phyloP scores from a whole-genome alignment of 2,888 invertebrate genomes.

The Spisula solida region DNA sequence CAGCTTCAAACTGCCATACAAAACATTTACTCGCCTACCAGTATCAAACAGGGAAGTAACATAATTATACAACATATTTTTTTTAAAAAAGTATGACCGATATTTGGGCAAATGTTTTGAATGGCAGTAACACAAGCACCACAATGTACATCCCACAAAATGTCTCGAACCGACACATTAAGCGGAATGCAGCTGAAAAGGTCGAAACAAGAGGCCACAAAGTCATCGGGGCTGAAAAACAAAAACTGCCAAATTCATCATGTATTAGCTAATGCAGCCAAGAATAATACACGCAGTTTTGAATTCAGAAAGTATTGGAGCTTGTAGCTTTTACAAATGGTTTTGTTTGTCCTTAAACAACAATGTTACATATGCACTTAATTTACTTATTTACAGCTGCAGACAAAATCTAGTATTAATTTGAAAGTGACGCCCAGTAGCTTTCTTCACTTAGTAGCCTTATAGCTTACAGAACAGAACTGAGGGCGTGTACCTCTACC shows the following conservation, averaged over 20 bases:
- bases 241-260: conserved; percentile 21
- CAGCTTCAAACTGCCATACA: conserved; percentile 27
- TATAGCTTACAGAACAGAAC: no score
- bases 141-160: conserved; percentile 29
- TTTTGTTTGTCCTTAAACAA: no score
- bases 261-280: neutral
- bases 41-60: neutral
- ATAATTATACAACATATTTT: neutral
- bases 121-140: conserved; percentile 4
- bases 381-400: no score
- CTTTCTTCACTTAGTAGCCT: no score
- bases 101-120: neutral
- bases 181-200: conserved; percentile 43
- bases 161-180: conserved; percentile 34
- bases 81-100: neutral
- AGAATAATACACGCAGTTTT: neutral
- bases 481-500: no score
- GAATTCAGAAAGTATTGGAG: neutral
- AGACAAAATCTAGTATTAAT: no score
- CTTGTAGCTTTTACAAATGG: no score
- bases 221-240: conserved; percentile 34
- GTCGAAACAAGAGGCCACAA: conserved; percentile 29
- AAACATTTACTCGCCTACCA: neutral
- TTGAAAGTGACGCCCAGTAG: no score
- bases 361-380: no score